phyloP scores from a whole-genome alignment of 1,140 invertebrate genomes.

The Nilaparvata lugens region DNA sequence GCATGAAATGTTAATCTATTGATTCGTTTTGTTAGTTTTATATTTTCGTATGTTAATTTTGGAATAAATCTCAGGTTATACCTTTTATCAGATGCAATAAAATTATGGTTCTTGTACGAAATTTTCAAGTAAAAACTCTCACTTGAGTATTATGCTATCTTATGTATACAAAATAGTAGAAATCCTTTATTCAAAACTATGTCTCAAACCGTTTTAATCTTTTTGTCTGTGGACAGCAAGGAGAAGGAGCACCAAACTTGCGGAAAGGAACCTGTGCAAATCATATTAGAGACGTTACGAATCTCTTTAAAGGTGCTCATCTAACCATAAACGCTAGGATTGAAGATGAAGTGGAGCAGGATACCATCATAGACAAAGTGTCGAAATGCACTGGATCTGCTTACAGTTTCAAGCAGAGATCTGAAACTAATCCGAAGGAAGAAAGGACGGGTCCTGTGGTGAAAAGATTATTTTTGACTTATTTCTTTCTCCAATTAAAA shows the following conservation, averaged over 20 bases:
- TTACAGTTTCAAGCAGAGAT: slow-evolving; percentile 70
- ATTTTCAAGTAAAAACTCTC: too few species aligned
- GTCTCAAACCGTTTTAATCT: too few species aligned
- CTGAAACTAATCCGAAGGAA: slow-evolving; percentile 26
- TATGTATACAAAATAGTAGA: too few species aligned
- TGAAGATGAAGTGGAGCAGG: slow-evolving; percentile 83
- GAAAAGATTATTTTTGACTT: slow-evolving; percentile 22
- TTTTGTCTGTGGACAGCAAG: slow-evolving; percentile 50
- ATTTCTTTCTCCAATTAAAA: slow-evolving; percentile 3
- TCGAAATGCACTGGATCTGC: slow-evolving; percentile 69
- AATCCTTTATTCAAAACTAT: too few species aligned
- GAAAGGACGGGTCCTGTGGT: slow-evolving; percentile 40
- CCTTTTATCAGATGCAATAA: too few species aligned
- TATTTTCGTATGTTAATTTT: too few species aligned
- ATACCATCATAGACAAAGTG: slow-evolving; percentile 71
- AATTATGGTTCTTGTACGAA: too few species aligned
- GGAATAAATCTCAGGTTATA: too few species aligned
- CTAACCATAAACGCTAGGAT: slow-evolving; percentile 82
- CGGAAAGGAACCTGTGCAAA: slow-evolving; percentile 87
- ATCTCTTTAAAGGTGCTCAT: slow-evolving; percentile 74
- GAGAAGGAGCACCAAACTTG: slow-evolving; percentile 84
- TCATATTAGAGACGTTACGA: slow-evolving; percentile 73
- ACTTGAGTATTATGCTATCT: too few species aligned
- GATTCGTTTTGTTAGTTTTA: too few species aligned
- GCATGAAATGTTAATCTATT: too few species aligned